phyloP scores from a whole-genome alignment of 2,113 vertebrate genomes.

The Pelecanoides urinatrix region DNA sequence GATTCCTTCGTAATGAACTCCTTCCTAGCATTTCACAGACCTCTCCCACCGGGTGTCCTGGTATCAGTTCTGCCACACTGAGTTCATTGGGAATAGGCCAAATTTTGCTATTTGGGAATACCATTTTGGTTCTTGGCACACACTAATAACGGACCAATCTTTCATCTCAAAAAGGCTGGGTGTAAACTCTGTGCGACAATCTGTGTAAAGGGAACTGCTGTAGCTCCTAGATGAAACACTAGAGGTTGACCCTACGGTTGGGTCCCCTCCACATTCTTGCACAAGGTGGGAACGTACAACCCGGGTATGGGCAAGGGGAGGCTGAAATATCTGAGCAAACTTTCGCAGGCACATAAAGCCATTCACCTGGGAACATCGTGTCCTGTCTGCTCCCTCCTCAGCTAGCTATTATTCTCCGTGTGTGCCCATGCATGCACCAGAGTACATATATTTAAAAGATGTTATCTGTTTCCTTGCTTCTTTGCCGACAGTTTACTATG shows the following conservation, averaged over 20 bases:
- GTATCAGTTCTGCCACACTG: not conserved
- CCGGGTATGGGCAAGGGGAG: accelerated
- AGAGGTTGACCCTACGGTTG: not conserved
- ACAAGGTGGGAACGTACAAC: not conserved
- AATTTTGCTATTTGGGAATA: not conserved
- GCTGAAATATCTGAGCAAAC: not conserved
- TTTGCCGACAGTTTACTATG: not conserved
- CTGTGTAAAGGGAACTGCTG: not conserved
- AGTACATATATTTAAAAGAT: not conserved
- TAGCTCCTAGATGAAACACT: not conserved
- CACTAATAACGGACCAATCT: not conserved
- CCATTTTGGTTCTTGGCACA: not conserved
- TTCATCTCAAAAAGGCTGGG: not conserved
- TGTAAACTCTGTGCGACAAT: not conserved
- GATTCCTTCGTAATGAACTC: accelerated
- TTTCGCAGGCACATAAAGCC: not conserved
- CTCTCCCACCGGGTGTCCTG: not conserved
- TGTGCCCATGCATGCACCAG: not conserved
- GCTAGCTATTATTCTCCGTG: not conserved
- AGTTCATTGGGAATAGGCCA: not conserved
- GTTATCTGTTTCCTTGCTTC: not conserved
- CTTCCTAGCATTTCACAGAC: not conserved
- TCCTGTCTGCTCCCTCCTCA: not conserved
- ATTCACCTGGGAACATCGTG: not conserved
- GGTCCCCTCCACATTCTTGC: not conserved